Percentiles rank a stretch among this genome's conserved stretches.
Conservation (phyloP, 2,797 vertebrate species). For the Gila robusta region DNA sequence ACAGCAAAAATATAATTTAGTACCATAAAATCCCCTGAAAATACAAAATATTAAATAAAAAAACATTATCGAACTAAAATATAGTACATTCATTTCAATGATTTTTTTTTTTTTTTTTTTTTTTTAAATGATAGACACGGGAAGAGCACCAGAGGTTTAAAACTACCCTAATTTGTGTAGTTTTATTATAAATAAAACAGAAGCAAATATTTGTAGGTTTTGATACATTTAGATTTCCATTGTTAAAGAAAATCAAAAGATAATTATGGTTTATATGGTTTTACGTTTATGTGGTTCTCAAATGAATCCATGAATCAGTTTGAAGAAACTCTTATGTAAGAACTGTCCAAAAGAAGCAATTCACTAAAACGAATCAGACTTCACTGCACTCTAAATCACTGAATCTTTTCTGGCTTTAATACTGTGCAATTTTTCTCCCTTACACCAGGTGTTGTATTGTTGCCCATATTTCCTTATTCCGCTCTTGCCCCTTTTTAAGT, state of each 20-base stretch:
- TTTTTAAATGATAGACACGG: too few relatives aligned
- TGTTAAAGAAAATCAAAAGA: background rate
- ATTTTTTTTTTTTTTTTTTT: too few relatives aligned
- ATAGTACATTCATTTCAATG: too few relatives aligned
- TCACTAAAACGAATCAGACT: background rate
- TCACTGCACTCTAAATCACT: background rate
- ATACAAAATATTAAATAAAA: too few relatives aligned
- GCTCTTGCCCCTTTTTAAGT: slow-evolving; percentile 11
- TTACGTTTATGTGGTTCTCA: background rate
- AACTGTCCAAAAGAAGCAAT: background rate
- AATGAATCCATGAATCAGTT: background rate
- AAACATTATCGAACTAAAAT: too few relatives aligned
- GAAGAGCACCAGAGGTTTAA: too few relatives aligned
- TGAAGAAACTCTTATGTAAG: background rate
- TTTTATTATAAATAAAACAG: background rate
- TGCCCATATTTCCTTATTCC: background rate
- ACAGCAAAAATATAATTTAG: too few relatives aligned
- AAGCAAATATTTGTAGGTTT: background rate
- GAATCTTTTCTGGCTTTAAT: background rate
- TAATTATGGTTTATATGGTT: background rate
- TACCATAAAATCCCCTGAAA: too few relatives aligned
- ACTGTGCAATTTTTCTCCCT: background rate
- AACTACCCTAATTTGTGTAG: background rate
- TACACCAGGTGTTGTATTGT: background rate
- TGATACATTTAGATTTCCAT: background rate